Evolutionary conservation across 2,797 vertebrate genomes (phyloP).

Genomic region (Gadopsis marmoratus): DNA sequence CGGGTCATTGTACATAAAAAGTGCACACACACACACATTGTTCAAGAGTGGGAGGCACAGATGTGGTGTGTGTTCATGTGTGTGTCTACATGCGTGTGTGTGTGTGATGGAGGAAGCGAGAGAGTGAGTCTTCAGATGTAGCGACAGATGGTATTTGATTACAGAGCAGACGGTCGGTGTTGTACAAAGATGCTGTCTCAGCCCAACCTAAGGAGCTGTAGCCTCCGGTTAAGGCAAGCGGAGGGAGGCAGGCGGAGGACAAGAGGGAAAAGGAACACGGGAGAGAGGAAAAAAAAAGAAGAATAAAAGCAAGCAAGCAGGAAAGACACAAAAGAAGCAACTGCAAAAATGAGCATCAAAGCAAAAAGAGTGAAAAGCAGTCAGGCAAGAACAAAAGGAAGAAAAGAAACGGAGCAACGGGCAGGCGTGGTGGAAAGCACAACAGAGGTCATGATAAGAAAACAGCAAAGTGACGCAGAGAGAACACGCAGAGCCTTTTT

Average conservation of each 20-base stretch:
- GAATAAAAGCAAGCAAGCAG: slow-evolving; percentile 77
- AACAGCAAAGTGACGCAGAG: slow-evolving; percentile 66
- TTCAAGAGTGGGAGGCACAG: slow-evolving; percentile 87
- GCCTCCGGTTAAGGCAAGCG: slow-evolving; percentile 82
- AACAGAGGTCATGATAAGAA: slow-evolving; percentile 67
- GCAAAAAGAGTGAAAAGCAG: slow-evolving; percentile 75
- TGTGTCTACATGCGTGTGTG: slow-evolving; percentile 78
- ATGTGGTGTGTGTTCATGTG: slow-evolving; percentile 81
- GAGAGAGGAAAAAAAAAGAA: slow-evolving; percentile 47
- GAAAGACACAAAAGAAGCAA: slow-evolving; percentile 80
- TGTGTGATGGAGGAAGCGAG: slow-evolving; percentile 64
- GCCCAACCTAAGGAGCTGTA: slow-evolving; percentile 97
- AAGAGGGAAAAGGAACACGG: slow-evolving; percentile 72
- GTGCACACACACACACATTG: slow-evolving; percentile 45
- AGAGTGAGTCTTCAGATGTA: slow-evolving; percentile 96
- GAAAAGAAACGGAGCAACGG: slow-evolving; percentile 66
- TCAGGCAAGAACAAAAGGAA: slow-evolving; percentile 76
- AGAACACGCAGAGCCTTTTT: slow-evolving; percentile 42
- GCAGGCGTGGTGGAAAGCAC: slow-evolving; percentile 66
- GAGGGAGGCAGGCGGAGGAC: slow-evolving; percentile 73
- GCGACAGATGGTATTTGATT: slow-evolving; percentile 99
- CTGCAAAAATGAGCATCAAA: slow-evolving; percentile 83
- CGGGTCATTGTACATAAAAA: slow-evolving; percentile 81
- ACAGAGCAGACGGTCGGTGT: slow-evolving; percentile 99
- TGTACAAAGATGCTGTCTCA: slow-evolving; percentile 99